Conservation (phyloP, 2,113 vertebrate species). For the Opisthocomus hoazin region DNA sequence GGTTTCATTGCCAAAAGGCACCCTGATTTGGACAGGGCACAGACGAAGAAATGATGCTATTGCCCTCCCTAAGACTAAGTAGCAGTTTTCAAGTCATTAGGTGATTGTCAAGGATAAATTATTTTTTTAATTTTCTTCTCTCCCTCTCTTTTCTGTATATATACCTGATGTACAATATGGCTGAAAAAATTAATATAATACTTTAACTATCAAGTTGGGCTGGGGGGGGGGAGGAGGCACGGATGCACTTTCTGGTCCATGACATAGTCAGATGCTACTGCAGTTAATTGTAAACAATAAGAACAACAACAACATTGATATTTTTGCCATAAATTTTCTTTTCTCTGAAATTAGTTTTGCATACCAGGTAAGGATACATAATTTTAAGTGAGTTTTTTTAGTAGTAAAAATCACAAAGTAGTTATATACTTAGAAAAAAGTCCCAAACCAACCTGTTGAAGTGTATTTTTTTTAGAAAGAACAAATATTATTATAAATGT, state of each 20-base stretch:
- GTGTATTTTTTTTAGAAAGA: background rate
- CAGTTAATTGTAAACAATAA: background rate
- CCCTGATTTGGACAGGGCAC: background rate
- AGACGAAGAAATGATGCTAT: background rate
- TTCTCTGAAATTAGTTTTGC: background rate
- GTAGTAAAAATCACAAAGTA: background rate
- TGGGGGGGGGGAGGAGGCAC: fast-evolving
- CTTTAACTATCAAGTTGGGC: background rate
- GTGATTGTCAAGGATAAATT: background rate
- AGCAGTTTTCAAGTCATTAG: background rate
- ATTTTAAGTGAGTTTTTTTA: background rate
- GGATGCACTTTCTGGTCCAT: background rate
- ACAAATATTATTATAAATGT: background rate
- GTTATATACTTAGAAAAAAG: background rate
- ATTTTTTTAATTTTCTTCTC: background rate
- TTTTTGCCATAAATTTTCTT: background rate
- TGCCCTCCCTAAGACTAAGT: background rate
- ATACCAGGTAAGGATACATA: background rate
- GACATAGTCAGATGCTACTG: background rate
- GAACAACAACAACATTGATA: background rate
- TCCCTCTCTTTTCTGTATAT: background rate
- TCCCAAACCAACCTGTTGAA: background rate
- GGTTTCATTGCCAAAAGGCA: background rate
- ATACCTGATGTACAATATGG: background rate
- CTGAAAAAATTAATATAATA: background rate